Evolutionary conservation across 2,797 vertebrate genomes (phyloP).

Genomic region (Heterohyrax brucei): DNA sequence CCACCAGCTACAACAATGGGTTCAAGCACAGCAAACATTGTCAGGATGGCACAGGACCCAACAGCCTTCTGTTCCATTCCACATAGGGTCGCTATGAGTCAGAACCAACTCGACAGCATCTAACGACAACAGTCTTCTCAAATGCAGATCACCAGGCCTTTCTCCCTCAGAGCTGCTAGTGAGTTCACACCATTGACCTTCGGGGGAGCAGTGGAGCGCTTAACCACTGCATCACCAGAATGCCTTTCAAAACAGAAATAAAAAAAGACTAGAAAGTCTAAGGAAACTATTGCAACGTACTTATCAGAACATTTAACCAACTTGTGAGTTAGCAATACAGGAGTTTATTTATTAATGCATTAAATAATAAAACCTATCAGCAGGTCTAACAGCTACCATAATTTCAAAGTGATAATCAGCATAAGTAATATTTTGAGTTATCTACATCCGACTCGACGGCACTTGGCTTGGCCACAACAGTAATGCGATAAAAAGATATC

Average conservation of each 20-base stretch:
- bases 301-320: slow-evolving; percentile 65
- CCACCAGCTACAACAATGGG: too few species aligned
- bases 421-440: slow-evolving; percentile 59
- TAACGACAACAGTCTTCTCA: too few species aligned
- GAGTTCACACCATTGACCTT: too few species aligned
- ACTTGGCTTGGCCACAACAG: background rate
- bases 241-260: background rate
- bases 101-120: too few species aligned
- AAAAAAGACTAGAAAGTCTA: slow-evolving; percentile 22
- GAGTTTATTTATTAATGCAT: slow-evolving; percentile 23
- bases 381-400: slow-evolving; percentile 31
- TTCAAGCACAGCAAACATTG: too few species aligned
- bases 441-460: background rate
- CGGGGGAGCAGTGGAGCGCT: too few species aligned
- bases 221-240: too few species aligned
- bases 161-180: too few species aligned
- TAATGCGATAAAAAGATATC: slow-evolving; percentile 42
- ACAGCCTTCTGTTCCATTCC: too few species aligned
- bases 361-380: slow-evolving; percentile 48
- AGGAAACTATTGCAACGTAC: background rate
- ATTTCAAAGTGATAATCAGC: background rate
- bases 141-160: too few species aligned
- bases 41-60: too few species aligned
- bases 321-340: slow-evolving; percentile 26
- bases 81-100: too few species aligned